These are phyloP conservation scores for Acleris emargana DNA, from an alignment of 2,888 invertebrate genomes.

Conservation along the genomic window DNA sequence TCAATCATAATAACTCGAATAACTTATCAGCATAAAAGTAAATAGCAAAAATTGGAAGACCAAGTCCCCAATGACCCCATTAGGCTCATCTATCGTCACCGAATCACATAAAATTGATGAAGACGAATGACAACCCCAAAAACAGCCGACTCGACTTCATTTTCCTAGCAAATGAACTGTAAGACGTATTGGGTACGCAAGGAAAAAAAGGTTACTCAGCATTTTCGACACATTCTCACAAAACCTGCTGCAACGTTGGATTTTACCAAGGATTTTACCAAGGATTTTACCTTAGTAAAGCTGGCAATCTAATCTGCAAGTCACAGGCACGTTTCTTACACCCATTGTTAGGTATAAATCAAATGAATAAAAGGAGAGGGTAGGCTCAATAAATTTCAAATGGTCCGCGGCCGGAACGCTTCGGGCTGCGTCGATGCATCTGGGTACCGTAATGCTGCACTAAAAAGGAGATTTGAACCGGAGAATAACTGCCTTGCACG, in stretches of 20 bases:
- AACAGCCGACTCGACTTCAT: conserved; percentile 26
- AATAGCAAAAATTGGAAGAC: conserved; percentile 8
- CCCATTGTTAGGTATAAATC: conserved; percentile 50
- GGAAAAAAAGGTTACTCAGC: conserved; percentile 9
- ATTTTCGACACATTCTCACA: conserved; percentile 7
- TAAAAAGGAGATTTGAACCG: conserved; percentile 34
- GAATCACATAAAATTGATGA: conserved; percentile 31
- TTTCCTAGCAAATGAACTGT: conserved; percentile 33
- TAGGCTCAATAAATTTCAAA: conserved; percentile 55
- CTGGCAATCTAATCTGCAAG: conserved; percentile 53
- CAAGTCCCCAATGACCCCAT: conserved; percentile 19
- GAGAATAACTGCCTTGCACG: conserved; percentile 32
- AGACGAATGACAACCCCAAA: conserved; percentile 24
- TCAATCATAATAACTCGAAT: neutral
- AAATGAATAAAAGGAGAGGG: conserved; percentile 43
- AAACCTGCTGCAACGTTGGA: too few relatives aligned
- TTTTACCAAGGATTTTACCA: conserved; percentile 26
- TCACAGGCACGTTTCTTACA: conserved; percentile 48
- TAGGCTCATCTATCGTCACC: conserved; percentile 16
- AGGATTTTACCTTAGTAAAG: conserved; percentile 49
- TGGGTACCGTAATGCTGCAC: conserved; percentile 36
- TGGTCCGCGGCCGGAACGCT: conserved; percentile 48
- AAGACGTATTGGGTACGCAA: conserved; percentile 22
- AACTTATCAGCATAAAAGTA: conserved; percentile 16
- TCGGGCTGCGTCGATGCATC: conserved; percentile 42